Base-by-base conservation (phyloP, 2,797 vertebrate genomes). In the Staurois parvus region DNA sequence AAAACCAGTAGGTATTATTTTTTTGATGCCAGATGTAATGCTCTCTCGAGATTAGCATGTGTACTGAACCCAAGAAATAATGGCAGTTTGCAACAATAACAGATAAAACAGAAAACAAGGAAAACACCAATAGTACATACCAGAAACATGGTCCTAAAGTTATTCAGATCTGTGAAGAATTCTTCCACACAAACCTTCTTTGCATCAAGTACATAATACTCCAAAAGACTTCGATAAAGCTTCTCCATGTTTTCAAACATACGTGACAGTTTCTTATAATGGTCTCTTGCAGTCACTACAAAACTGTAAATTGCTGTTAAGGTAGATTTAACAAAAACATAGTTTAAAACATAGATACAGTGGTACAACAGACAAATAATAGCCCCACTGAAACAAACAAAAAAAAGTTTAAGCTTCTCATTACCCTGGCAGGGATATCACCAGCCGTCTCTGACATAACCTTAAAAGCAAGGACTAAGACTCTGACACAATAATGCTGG, bases 111-210 rank as follows among this genome's bases (percentile, higher is more conserved):
- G 1, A 76, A 26, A 69, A 66, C 19, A 56, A n/a, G 2, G 52
- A 26, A 26, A 8, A 12, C 5, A 66, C 59, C 24, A 28, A 70
- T 12, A 78, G 8, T 42, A 93, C 95, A 88, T 95, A 99, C 98
- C 91, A 90, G 89, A 90, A 99, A 99, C 95, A 97, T 96, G 72
- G 94, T 91, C 85, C 96, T 96, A 93, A 99, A 99, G 94, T 97
- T 98, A 94, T 94, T 97, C 89, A 99, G 91, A 89, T 99, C 97
- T 0, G 93, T 97, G 88, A 99, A 97, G 85, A 99, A 94, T 84
- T 99, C 98, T 88, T 99, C 97, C 85, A 98, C 94, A 0, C 97
- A 98, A 17, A 97, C 96, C 91, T 99, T 99, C 94, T 98, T 99
- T 76, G 95, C 88, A 90, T 99, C 97, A 17, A 98, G 81, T 3